A percentile compares a stretch with the other conserved stretches of the same genome.
Evolutionary conservation across 37 sponge, comb jelly and placozoan species (phyloP).

Genomic region (Chondrilla cf. caribensis): DNA sequence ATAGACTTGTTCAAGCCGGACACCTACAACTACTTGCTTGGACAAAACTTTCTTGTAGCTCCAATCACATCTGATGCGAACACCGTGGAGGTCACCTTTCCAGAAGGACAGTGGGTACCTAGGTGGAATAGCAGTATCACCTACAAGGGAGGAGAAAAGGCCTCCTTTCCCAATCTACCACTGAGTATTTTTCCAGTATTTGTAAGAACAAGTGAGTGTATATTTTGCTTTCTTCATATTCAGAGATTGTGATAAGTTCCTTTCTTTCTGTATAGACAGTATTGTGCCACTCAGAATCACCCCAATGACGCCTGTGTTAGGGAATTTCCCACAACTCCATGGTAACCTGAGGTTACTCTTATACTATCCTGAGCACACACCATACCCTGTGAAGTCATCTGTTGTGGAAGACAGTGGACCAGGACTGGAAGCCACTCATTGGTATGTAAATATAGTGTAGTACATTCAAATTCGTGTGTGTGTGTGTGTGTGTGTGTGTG

Average conservation of each 20-base stretch:
- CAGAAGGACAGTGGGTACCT: slow-evolving; percentile 55
- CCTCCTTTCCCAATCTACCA: slow-evolving; percentile 16
- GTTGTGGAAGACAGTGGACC: slow-evolving; percentile 37
- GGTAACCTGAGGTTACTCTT: slow-evolving; percentile 43
- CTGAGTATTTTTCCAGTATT: slow-evolving; percentile 63
- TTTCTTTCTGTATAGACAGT: neutral
- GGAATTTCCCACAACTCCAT: neutral
- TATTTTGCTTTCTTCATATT: too few species aligned
- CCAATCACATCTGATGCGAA: slow-evolving; percentile 36
- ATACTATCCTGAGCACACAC: slow-evolving; percentile 19
- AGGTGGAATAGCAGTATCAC: slow-evolving; percentile 52
- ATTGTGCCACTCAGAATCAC: slow-evolving; percentile 49
- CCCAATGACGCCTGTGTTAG: slow-evolving; percentile 17
- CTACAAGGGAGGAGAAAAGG: slow-evolving; percentile 42
- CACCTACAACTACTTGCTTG: slow-evolving; percentile 82
- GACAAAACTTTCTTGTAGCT: slow-evolving; percentile 58
- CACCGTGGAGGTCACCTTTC: slow-evolving; percentile 45
- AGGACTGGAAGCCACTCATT: slow-evolving; percentile 48
- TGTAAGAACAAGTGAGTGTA: slow-evolving; percentile 39
- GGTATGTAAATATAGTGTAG: too few species aligned
- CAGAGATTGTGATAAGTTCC: neutral
- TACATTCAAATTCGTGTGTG: too few species aligned
- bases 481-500: slow-evolving; percentile 36
- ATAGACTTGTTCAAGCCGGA: slow-evolving; percentile 71
- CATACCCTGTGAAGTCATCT: neutral